Evolutionary conservation across 2,888 invertebrate species (phyloP).

Genomic region (Coecobrya sp.): DNA sequence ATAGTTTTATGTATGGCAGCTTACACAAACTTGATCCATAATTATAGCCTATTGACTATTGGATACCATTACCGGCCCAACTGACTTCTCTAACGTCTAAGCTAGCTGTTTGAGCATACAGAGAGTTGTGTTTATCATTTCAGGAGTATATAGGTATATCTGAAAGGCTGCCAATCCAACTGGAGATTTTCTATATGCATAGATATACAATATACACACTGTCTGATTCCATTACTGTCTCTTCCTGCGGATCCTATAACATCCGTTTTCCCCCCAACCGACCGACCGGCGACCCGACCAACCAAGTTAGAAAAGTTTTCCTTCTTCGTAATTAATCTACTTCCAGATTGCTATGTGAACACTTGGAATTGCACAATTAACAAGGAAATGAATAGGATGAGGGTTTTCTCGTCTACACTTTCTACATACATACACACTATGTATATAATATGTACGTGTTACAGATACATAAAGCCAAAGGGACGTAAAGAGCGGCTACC

Average conservation of each 20-base stretch:
- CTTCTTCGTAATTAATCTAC: constrained; percentile 84
- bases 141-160: background rate
- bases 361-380: constrained; percentile 84
- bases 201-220: constrained; percentile 16
- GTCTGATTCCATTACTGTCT: constrained; percentile 76
- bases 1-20: background rate
- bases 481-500: background rate
- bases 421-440: background rate
- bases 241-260: constrained; percentile 75
- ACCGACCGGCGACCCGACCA: constrained; percentile 64
- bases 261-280: constrained; percentile 77
- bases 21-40: background rate
- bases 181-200: background rate
- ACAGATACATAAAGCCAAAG: background rate
- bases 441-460: background rate
- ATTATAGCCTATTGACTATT: constrained; percentile 28
- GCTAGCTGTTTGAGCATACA: background rate
- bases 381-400: constrained; percentile 83
- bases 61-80: background rate
- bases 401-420: constrained; percentile 53
- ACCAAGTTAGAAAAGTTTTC: constrained; percentile 75
- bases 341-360: constrained; percentile 84
- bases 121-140: constrained; percentile 59
- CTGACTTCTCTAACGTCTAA: background rate
- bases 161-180: background rate